Percentiles rank a stretch among this genome's conserved stretches.
These are phyloP conservation scores for Micrasema longulum DNA, from an alignment of 1,140 invertebrate genomes.

Conservation along the genomic window DNA sequence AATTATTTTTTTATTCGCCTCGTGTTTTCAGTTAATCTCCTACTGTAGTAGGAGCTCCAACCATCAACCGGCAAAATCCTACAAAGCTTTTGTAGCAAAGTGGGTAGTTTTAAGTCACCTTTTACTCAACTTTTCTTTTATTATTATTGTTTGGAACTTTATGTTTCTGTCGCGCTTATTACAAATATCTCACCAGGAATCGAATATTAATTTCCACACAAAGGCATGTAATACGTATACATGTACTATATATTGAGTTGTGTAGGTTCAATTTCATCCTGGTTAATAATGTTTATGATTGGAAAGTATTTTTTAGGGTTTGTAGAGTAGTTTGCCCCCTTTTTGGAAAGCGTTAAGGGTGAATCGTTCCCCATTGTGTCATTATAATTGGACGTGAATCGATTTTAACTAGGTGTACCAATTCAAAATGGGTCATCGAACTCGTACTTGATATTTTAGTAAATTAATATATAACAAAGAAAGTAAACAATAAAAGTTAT, in stretches of 20 bases:
- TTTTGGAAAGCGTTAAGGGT: conserved; percentile 43
- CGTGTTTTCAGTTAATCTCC: too few relatives aligned
- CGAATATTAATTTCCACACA: conserved; percentile 19
- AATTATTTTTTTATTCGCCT: too few relatives aligned
- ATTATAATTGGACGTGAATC: conserved; percentile 50
- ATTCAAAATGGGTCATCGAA: conserved; percentile 37
- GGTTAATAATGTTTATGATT: conserved; percentile 32
- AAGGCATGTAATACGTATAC: too few relatives aligned
- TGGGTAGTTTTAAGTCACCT: too few relatives aligned
- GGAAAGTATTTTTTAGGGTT: conserved; percentile 23
- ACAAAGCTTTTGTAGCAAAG: too few relatives aligned
- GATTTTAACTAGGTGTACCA: conserved; percentile 48
- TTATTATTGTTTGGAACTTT: too few relatives aligned
- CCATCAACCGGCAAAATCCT: too few relatives aligned
- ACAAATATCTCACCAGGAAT: conserved; percentile 10
- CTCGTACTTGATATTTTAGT: too few relatives aligned
- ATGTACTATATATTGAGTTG: conserved; percentile 2
- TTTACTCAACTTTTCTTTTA: too few relatives aligned
- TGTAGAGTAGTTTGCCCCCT: conserved; percentile 9
- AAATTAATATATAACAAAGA: too few relatives aligned
- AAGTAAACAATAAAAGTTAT: too few relatives aligned
- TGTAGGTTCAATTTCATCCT: conserved; percentile 1
- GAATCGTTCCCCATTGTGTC: conserved; percentile 50
- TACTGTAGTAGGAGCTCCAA: too few relatives aligned
- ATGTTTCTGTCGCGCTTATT: conserved; percentile 14